A percentile compares a stretch with the other conserved stretches of the same genome.
phyloP scores from a whole-genome alignment of 2,888 invertebrate genomes.

The Caenorhabditis sp. region DNA sequence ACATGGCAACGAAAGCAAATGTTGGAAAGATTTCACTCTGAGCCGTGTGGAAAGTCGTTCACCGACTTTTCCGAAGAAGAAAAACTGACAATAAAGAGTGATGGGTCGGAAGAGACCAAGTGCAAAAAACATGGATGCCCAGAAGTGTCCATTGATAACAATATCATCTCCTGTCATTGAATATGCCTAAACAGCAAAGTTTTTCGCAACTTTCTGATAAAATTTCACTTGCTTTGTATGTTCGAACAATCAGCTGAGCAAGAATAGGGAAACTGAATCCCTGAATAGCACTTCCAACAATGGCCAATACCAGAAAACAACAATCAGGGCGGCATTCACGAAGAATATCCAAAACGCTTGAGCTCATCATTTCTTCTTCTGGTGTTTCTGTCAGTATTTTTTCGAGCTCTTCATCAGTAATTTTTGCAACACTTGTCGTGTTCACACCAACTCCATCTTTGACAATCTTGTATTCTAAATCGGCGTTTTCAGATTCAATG shows the following conservation, averaged over 20 bases:
- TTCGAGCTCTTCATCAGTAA: constrained; percentile 38
- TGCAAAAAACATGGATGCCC: constrained; percentile 84
- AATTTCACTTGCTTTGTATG: constrained; percentile 37
- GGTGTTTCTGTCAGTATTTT: constrained; percentile 32
- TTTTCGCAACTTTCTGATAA: too few relatives aligned
- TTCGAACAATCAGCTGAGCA: constrained; percentile 38
- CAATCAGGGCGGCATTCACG: constrained; percentile 36
- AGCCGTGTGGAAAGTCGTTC: constrained; percentile 82
- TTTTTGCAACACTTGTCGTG: too few relatives aligned
- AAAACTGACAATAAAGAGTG: constrained; percentile 71
- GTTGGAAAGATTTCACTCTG: constrained; percentile 83
- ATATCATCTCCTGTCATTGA: constrained; percentile 76
- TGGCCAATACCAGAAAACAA: constrained; percentile 25
- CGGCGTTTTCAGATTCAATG: constrained; percentile 66
- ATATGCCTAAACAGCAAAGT: constrained; percentile 21
- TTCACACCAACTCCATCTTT: constrained; percentile 5
- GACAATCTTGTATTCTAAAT: background rate
- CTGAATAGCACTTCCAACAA: constrained; percentile 41
- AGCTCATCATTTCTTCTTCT: constrained; percentile 31
- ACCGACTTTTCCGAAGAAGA: constrained; percentile 81
- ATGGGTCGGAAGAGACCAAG: constrained; percentile 83
- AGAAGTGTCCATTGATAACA: constrained; percentile 83
- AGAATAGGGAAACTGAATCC: constrained; percentile 49
- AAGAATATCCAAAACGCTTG: constrained; percentile 43
- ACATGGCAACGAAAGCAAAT: constrained; percentile 83